Percentiles rank a stretch among this genome's conserved stretches.
These are phyloP conservation scores for Myanophis thanlyinensis DNA, from an alignment of 2,113 vertebrate genomes.

Conservation along the genomic window DNA sequence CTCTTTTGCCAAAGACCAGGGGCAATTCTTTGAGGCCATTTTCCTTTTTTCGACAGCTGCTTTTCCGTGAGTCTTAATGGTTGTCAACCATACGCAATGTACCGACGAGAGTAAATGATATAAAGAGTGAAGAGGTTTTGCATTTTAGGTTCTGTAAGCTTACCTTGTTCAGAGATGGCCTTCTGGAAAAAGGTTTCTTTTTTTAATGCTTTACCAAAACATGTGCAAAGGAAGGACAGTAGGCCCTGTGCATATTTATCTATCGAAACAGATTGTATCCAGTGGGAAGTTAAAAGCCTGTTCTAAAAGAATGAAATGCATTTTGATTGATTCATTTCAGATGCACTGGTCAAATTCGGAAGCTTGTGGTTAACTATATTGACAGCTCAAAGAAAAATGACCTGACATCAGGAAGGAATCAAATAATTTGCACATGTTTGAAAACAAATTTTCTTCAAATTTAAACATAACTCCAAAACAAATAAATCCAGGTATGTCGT, in stretches of 20 bases:
- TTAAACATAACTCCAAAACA: not conserved
- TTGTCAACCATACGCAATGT: not conserved
- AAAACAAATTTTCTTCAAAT: not conserved
- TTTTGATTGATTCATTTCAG: not conserved
- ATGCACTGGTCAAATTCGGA: not conserved
- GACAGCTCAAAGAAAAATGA: not conserved
- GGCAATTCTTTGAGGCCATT: not conserved
- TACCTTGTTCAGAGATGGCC: not conserved
- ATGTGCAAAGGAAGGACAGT: not conserved
- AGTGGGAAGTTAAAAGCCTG: not conserved
- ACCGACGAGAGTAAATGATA: not conserved
- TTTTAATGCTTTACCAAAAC: not conserved
- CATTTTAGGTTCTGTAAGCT: not conserved
- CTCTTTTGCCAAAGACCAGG: not conserved
- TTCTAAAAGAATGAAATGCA: not conserved
- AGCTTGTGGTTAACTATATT: not conserved
- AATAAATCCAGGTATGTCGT: not conserved
- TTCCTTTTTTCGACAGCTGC: not conserved
- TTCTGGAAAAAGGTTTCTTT: not conserved
- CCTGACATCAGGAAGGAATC: not conserved
- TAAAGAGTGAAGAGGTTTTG: not conserved
- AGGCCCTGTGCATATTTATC: not conserved
- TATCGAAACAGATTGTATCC: not conserved
- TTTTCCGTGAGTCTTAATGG: not conserved
- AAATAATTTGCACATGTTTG: not conserved